These are phyloP conservation scores for Triplophysa tibetana DNA, from an alignment of 2,113 vertebrate species.

Conservation along the genomic window DNA sequence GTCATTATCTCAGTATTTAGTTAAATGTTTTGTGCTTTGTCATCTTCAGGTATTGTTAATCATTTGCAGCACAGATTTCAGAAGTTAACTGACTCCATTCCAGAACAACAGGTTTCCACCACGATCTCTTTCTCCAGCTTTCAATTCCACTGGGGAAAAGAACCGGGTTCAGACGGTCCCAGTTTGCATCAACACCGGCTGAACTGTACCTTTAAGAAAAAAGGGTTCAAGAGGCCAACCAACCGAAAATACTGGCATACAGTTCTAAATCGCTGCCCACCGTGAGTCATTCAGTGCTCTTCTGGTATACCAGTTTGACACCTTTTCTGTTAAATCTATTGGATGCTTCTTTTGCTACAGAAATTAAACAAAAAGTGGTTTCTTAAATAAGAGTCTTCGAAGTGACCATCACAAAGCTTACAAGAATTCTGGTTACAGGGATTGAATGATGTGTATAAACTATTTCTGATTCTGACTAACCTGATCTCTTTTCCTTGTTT, in stretches of 20 bases:
- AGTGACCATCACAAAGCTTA: neutral
- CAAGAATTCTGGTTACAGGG: neutral
- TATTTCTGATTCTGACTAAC: too few species aligned
- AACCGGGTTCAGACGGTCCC: slow-evolving; percentile 59
- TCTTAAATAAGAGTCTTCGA: too few species aligned
- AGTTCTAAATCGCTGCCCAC: slow-evolving; percentile 65
- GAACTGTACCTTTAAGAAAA: slow-evolving; percentile 66
- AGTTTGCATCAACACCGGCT: slow-evolving; percentile 80
- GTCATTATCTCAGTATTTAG: neutral
- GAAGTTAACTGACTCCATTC: slow-evolving; percentile 64
- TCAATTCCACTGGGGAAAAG: slow-evolving; percentile 82
- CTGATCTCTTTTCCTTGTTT: neutral
- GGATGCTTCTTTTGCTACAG: too few species aligned
- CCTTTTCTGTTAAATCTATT: too few species aligned
- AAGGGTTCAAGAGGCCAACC: slow-evolving; percentile 41
- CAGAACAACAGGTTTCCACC: slow-evolving; percentile 40
- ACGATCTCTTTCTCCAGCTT: slow-evolving; percentile 76
- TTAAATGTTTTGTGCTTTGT: neutral
- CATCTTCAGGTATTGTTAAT: slow-evolving; percentile 75
- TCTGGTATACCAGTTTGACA: too few species aligned
- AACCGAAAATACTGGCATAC: slow-evolving; percentile 85
- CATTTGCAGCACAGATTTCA: slow-evolving; percentile 81
- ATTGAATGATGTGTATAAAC: neutral
- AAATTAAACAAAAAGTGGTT: too few species aligned
- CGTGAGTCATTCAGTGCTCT: slow-evolving; percentile 60